phyloP scores from a whole-genome alignment of 1,140 invertebrate species.

The Campoletis sonorensis region DNA sequence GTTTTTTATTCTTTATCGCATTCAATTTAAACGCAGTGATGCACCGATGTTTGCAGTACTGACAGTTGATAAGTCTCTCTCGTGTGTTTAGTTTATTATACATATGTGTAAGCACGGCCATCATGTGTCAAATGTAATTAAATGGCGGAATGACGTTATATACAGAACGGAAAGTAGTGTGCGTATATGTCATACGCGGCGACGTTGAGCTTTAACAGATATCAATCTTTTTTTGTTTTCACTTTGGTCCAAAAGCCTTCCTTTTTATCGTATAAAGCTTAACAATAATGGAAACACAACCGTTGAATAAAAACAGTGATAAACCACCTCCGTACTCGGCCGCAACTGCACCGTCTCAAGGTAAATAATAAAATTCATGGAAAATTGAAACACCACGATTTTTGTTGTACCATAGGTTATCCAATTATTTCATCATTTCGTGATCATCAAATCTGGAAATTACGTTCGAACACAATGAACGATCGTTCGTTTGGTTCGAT shows the following conservation, averaged over 20 bases:
- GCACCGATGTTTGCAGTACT: slow-evolving; percentile 18
- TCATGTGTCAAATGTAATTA: slow-evolving; percentile 20
- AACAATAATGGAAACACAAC: slow-evolving; percentile 59
- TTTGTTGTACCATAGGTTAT: slow-evolving; percentile 41
- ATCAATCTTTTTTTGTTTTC: neutral
- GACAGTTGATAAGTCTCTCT: neutral
- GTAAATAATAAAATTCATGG: slow-evolving; percentile 43
- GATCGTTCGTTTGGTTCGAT: neutral
- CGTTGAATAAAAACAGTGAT: slow-evolving; percentile 56
- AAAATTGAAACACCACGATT: neutral
- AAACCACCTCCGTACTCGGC: slow-evolving; percentile 60
- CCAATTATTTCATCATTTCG: slow-evolving; percentile 18
- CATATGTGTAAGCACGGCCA: slow-evolving; percentile 15
- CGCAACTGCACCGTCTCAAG: slow-evolving; percentile 51
- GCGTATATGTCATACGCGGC: neutral
- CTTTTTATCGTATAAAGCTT: slow-evolving; percentile 16
- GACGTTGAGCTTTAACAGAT: neutral
- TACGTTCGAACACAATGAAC: neutral
- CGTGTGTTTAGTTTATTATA: neutral
- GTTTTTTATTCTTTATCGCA: neutral
- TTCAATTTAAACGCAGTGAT: neutral
- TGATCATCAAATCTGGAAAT: neutral
- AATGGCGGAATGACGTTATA: slow-evolving; percentile 28
- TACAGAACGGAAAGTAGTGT: neutral
- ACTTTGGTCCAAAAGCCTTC: neutral